Conservation (phyloP, 1,140 invertebrate species). For the Conus betulinus region DNA sequence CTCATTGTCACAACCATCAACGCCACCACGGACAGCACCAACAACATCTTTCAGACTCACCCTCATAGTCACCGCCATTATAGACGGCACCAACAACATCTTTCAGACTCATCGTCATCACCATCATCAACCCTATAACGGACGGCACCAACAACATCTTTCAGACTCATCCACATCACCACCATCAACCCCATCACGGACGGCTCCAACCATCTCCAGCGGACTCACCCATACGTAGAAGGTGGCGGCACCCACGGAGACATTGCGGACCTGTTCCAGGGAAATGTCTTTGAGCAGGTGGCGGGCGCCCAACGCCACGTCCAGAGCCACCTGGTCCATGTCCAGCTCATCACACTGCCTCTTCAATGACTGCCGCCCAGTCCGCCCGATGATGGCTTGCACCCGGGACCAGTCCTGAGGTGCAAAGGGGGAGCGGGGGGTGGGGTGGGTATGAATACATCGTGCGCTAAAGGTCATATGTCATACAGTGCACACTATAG, state of each 20-base stretch:
- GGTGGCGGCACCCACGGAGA: constrained; percentile 66
- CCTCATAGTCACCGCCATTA: too few species aligned
- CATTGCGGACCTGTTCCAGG: constrained; percentile 62
- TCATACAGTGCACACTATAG: too few species aligned
- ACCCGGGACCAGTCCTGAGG: constrained; percentile 61
- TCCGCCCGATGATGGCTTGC: constrained; percentile 55
- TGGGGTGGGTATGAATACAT: too few species aligned
- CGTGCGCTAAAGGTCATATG: too few species aligned
- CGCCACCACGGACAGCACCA: too few species aligned
- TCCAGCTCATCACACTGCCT: constrained; percentile 58
- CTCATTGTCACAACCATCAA: too few species aligned
- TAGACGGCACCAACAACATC: neutral
- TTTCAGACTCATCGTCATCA: neutral
- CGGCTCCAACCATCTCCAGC: too few species aligned
- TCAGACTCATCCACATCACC: neutral
- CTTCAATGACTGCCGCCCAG: constrained; percentile 66
- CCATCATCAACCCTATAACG: neutral
- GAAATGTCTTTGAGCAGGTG: constrained; percentile 59
- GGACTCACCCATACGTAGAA: constrained; percentile 70
- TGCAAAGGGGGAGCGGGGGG: neutral
- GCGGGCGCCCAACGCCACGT: constrained; percentile 61
- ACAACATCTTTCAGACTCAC: too few species aligned
- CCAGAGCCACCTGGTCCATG: constrained; percentile 57
- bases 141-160: neutral
- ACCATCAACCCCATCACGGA: too few species aligned